Conservation (phyloP, 2,888 invertebrate genomes). For the Mythimna lalbum region DNA sequence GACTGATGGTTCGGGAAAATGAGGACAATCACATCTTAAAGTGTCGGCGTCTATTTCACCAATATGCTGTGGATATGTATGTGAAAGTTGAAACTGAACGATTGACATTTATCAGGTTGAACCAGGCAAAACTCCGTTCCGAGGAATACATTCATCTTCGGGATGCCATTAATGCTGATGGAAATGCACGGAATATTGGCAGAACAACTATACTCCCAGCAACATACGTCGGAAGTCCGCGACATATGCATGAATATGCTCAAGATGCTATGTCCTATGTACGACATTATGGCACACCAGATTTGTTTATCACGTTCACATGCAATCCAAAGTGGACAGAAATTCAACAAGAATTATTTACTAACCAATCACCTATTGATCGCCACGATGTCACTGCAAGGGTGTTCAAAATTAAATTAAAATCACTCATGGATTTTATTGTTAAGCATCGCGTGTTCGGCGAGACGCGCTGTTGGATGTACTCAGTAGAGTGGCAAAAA, state of each 20-base stretch:
- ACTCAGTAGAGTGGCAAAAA: conserved; percentile 14
- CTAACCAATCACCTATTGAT: background rate
- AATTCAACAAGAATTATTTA: background rate
- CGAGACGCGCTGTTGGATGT: background rate
- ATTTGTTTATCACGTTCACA: background rate
- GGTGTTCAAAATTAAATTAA: background rate
- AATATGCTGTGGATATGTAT: too few relatives aligned
- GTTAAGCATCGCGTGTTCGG: background rate
- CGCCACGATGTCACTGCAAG: background rate
- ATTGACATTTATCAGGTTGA: too few relatives aligned
- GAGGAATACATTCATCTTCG: too few relatives aligned
- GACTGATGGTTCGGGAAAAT: too few relatives aligned
- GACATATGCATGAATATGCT: background rate
- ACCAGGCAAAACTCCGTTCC: too few relatives aligned
- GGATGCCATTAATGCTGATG: too few relatives aligned
- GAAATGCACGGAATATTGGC: too few relatives aligned
- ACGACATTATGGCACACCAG: background rate
- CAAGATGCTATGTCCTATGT: background rate
- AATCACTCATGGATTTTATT: background rate
- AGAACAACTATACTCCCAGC: too few relatives aligned
- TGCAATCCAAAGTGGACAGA: background rate
- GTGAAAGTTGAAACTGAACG: too few relatives aligned
- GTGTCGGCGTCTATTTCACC: too few relatives aligned
- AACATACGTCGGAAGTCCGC: background rate
- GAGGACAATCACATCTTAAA: too few relatives aligned